Base-by-base conservation (phyloP, 2,113 vertebrate species). In the Rana temporaria region DNA sequence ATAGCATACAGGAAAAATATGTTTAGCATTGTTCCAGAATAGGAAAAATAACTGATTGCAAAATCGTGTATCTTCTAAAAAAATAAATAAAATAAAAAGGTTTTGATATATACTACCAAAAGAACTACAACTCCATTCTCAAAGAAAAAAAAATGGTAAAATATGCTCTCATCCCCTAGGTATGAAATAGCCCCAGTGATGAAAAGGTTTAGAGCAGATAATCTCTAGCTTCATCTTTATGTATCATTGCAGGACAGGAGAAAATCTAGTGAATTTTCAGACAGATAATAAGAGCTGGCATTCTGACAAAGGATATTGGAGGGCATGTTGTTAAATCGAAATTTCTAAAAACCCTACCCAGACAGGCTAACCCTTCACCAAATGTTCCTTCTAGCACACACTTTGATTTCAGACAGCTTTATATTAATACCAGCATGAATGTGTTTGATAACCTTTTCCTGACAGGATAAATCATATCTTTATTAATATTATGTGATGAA, bases 321-420 rank as follows among this genome's bases (percentile, higher is more conserved):
- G 85, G 88, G 85, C 89, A 85, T 0, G 18, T 82, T 85, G 74
- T 89, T 86, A 85, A 83, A 86, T 88, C 84, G 86, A 87, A 87
- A 84, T 87, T 92, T 89, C 89, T 91, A 90, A 87, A 87, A 85
- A 80, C 84, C 80, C 87, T 86, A 89, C 85, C 87, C 89, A 89
- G 87, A 57, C 89, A 89, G 86, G 69, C 79, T 85, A 91, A 88
- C 89, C 89, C 89, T 90, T 89, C 89, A 88, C 83, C 68, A 81
- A 86, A 87, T 71, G 77, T 85, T 89, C 91, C 87, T 82, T 84
- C 79, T 89, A 86, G 78, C 77, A 89, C 84, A 85, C 79, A 78
- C 63, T 63, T 84, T 30, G 78, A 86, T 89, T 85, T 84, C 14
- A 75, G 80, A 82, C 70, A 81, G 89, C 87, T 65, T 85, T 87